phyloP scores from a whole-genome alignment of 2,113 vertebrate genomes.

The Chaenogobius annularis region DNA sequence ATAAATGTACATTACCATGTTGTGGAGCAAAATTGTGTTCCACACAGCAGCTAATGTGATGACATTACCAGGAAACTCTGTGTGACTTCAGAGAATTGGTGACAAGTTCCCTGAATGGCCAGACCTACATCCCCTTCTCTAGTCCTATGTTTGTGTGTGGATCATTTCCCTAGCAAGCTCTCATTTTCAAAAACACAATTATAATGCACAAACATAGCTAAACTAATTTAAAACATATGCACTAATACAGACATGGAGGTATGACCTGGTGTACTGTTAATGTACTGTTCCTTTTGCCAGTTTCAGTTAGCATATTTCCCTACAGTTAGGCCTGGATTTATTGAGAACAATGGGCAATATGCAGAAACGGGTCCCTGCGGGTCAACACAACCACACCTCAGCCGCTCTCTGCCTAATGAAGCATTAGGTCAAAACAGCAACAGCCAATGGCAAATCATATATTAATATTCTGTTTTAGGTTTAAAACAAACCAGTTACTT shows the following conservation, averaged over 20 bases:
- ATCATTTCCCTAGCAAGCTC: slow-evolving; percentile 43
- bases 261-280: slow-evolving; percentile 37
- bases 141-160: slow-evolving; percentile 31
- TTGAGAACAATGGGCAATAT: slow-evolving; percentile 17
- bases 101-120: slow-evolving; percentile 77
- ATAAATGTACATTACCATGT: not conserved
- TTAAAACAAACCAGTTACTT: not conserved
- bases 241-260: slow-evolving; percentile 9
- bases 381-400: slow-evolving; percentile 12
- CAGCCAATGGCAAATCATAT: slow-evolving; percentile 30
- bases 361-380: slow-evolving; percentile 27
- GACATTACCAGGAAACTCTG: slow-evolving; percentile 70
- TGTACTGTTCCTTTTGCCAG: slow-evolving; percentile 14
- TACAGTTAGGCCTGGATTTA: slow-evolving; percentile 19
- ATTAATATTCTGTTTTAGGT: not conserved
- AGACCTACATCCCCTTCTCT: slow-evolving; percentile 68
- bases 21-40: slow-evolving; percentile 20
- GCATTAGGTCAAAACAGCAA: slow-evolving; percentile 31
- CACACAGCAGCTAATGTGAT: slow-evolving; percentile 46
- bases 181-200: slow-evolving; percentile 17
- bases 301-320: slow-evolving; percentile 21
- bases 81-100: slow-evolving; percentile 70
- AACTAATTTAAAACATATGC: slow-evolving; percentile 12
- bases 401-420: slow-evolving; percentile 16
- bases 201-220: not conserved